Conservation (phyloP, 2,113 vertebrate species). For the Orthochromis malagaraziensis region DNA sequence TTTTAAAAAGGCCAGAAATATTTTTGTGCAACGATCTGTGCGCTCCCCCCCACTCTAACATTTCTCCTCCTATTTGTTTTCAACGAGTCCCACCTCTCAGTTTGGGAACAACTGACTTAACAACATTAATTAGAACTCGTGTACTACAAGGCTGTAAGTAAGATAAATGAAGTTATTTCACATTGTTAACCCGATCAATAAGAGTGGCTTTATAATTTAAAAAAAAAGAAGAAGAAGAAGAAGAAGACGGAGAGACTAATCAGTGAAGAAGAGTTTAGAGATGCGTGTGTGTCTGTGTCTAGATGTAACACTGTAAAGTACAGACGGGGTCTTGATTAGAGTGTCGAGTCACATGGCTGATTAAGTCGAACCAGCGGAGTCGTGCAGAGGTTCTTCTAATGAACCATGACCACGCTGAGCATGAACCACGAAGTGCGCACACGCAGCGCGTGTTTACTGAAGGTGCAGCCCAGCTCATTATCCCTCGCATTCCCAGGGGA, state of each 20-base stretch:
- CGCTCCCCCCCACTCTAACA: background rate
- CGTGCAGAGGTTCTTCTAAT: conserved; percentile 51
- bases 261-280: background rate
- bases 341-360: conserved; percentile 33
- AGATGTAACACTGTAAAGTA: background rate
- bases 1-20: background rate
- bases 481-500: conserved; percentile 48
- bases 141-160: background rate
- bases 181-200: background rate
- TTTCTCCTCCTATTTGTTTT: background rate
- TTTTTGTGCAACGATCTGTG: background rate
- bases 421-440: background rate
- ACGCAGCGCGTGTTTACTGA: conserved; percentile 34
- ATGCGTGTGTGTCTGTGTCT: background rate
- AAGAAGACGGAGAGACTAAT: background rate
- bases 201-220: background rate
- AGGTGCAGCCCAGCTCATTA: conserved; percentile 59
- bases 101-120: background rate
- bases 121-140: background rate
- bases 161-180: background rate
- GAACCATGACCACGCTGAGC: conserved; percentile 38
- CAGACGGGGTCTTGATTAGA: conserved; percentile 38
- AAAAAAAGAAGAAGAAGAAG: too few relatives aligned
- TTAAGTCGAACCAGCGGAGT: conserved; percentile 47
- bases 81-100: background rate